Conservation (phyloP, 2,113 vertebrate genomes). For the Donacobius atricapilla region DNA sequence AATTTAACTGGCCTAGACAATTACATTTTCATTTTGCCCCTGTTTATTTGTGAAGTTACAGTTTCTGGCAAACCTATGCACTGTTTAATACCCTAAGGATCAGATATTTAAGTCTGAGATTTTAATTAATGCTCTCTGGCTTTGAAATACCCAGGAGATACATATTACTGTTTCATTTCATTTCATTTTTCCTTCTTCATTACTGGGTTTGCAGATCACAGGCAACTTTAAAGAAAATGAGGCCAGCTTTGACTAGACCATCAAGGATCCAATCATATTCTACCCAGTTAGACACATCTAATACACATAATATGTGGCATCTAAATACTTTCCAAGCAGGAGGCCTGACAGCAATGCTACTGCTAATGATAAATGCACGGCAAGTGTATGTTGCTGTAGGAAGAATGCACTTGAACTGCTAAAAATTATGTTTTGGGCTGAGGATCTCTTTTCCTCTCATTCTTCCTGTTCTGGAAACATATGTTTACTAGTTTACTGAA, state of each 20-base stretch:
- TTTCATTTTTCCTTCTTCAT: constrained; percentile 8
- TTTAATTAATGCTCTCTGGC: constrained; percentile 33
- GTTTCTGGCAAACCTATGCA: not conserved
- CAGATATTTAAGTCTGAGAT: not conserved
- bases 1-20: not conserved
- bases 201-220: constrained; percentile 17
- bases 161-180: not conserved
- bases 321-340: not conserved
- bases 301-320: not conserved
- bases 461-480: not conserved
- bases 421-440: not conserved
- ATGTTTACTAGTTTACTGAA: not conserved
- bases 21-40: not conserved
- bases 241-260: not conserved
- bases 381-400: not conserved
- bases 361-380: not conserved
- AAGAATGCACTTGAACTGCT: not conserved
- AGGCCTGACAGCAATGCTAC: not conserved
- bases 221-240: constrained; percentile 28
- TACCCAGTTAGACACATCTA: not conserved
- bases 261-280: not conserved
- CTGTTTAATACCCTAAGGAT: not conserved
- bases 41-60: not conserved
- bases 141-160: constrained; percentile 25
- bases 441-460: not conserved